These are phyloP conservation scores for Zaprionus taronus DNA, from an alignment of 1,140 invertebrate genomes.

Conservation along the genomic window DNA sequence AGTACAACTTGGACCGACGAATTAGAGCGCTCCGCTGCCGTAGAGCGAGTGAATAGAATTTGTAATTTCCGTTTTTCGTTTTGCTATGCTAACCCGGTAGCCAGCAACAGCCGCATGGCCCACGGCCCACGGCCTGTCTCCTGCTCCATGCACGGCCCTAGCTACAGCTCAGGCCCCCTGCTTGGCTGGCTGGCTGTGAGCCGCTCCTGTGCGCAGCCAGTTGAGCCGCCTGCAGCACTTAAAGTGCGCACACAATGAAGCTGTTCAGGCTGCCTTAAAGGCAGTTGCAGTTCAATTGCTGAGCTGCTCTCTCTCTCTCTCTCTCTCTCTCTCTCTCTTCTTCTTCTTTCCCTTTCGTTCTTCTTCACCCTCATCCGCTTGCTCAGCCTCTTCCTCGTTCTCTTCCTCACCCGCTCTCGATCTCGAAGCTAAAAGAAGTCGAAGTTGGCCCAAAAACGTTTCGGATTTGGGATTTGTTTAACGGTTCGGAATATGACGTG, in stretches of 20 bases:
- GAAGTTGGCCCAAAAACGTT: constrained; percentile 18
- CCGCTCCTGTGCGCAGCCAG: not conserved
- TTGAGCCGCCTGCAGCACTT: constrained; percentile 42
- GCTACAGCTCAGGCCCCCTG: not conserved
- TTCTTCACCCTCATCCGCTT: not conserved
- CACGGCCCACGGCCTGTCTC: not conserved
- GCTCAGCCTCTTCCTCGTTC: too few species aligned
- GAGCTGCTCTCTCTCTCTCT: not conserved
- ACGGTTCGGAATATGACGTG: constrained; percentile 44
- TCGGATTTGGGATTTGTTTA: constrained; percentile 45
- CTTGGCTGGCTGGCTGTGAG: not conserved
- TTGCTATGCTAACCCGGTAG: constrained; percentile 72
- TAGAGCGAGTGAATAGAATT: constrained; percentile 76
- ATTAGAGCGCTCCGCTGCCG: constrained; percentile 69
- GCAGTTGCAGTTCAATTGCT: constrained; percentile 42
- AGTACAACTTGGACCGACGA: constrained; percentile 41
- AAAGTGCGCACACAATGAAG: constrained; percentile 46
- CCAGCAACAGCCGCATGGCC: constrained; percentile 4
- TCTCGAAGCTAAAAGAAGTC: constrained; percentile 22
- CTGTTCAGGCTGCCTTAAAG: constrained; percentile 31
- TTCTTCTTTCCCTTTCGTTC: not conserved
- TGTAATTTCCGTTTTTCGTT: constrained; percentile 80
- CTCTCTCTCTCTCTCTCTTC: not conserved
- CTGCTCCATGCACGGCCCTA: too few species aligned
- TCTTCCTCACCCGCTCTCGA: not conserved